Percentiles rank a stretch among this genome's conserved stretches.
Evolutionary conservation across 2,113 vertebrate genomes (phyloP).

Genomic region (Atractosteus spatula): DNA sequence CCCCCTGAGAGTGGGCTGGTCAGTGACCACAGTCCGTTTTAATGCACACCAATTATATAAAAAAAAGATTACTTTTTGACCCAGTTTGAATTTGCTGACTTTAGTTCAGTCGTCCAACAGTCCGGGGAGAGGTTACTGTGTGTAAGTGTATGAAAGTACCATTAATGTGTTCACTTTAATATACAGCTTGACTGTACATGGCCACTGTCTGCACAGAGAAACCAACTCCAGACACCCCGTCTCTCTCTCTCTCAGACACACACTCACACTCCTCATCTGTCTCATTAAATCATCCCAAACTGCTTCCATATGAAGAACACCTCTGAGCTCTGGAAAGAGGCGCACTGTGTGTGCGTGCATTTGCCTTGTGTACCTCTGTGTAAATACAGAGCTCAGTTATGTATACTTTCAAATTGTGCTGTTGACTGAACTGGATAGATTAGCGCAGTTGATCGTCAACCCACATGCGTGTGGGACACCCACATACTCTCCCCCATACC

Average conservation of each 20-base stretch:
- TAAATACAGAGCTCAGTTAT: neutral
- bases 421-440: neutral
- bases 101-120: too few relatives aligned
- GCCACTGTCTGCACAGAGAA: slow-evolving; percentile 19
- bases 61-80: too few relatives aligned
- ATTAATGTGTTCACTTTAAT: too few relatives aligned
- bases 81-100: too few relatives aligned
- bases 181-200: too few relatives aligned
- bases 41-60: too few relatives aligned
- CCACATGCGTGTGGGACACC: too few relatives aligned
- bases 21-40: too few relatives aligned
- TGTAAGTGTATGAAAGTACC: too few relatives aligned
- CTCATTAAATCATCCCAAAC: slow-evolving; percentile 39
- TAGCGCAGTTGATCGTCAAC: neutral
- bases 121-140: too few relatives aligned
- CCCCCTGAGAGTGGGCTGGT: too few relatives aligned
- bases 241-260: slow-evolving; percentile 7
- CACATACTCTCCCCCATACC: too few relatives aligned
- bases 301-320: slow-evolving; percentile 54
- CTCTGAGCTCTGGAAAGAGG: slow-evolving; percentile 13
- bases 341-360: neutral
- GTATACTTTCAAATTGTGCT: neutral
- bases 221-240: neutral
- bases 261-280: slow-evolving; percentile 32
- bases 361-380: neutral